Evolutionary conservation across 1,140 invertebrate species (phyloP), one percentile per base, ranked within the genome.

Genomic region (Leucophenga varia): DNA sequence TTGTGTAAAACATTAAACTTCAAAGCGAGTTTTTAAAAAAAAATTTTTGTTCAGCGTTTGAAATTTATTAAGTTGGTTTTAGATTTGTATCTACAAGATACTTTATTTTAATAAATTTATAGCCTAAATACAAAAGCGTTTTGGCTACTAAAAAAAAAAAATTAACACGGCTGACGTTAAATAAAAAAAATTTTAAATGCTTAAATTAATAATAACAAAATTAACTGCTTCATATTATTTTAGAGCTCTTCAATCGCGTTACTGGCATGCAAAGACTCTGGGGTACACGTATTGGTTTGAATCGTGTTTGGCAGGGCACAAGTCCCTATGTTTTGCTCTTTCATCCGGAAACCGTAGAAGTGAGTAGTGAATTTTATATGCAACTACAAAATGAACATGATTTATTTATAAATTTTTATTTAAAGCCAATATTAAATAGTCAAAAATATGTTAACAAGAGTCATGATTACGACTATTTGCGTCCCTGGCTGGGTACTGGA

Each of bases 401-500:
- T 30, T 30, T 65, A n/a, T 22, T 21, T 18, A 8, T 28, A 49
- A 28, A 1, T 7, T 14, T 8, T 13, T 1, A 17, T 18, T 47
- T 57, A 3, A 47, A 88, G 81, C 78, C 78, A 44, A 76, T 94
- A 36, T 76, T 93, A 19, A 83, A 80, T 45, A 89, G 84, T 52
- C 81, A 79, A 21, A 85, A 83, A 61, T 82, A 87, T 55, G 81
- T 91, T 25, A 80, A 86, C 38, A 94, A 94, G 75, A 82, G 85
- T 37, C 63, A 71, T 30, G 80, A 88, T 57, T 93, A 94, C 61
- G 69, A 81, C 31, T 86, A 85, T 55, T 72, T 93, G n/a, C 79
- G 84, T 52, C 82, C 83, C 8, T 92, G 89, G 87, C 74, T 93
- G 12, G 88, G 87, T 16, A 82, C 82, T n/a, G 90, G 90, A 17